Conservation (phyloP, 2,797 vertebrate genomes). For the Fratercula arctica region DNA sequence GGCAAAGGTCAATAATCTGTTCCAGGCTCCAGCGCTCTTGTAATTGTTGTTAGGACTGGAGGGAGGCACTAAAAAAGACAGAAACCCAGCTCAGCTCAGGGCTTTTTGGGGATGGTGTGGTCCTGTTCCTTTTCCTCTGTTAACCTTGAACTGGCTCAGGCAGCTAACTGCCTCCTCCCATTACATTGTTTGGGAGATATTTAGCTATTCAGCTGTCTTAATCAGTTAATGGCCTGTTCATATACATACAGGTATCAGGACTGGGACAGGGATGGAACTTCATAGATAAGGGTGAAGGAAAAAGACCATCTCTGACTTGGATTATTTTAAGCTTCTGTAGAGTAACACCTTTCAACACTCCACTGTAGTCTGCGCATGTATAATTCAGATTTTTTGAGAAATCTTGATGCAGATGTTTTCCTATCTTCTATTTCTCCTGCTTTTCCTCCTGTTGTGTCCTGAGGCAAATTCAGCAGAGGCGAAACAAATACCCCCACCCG, state of each 20-base stretch:
- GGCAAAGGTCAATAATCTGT: constrained; percentile 53
- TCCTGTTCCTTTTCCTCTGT: neutral
- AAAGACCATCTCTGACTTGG: neutral
- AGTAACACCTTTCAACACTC: neutral
- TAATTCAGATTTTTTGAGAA: neutral
- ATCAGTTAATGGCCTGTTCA: neutral
- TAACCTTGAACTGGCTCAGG: neutral
- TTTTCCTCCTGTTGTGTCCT: neutral
- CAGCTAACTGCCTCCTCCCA: neutral
- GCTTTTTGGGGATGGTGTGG: neutral
- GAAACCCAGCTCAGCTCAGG: neutral
- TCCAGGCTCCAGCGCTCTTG: constrained; percentile 4
- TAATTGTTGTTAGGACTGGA: neutral
- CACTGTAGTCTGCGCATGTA: too few relatives aligned
- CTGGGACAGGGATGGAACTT: neutral
- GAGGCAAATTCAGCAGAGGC: neutral
- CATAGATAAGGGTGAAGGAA: neutral
- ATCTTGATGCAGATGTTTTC: neutral
- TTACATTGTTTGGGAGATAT: neutral
- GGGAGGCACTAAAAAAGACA: neutral
- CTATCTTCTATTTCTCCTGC: rapidly evolving
- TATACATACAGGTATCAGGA: neutral
- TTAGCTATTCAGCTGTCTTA: neutral
- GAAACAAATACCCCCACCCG: neutral
- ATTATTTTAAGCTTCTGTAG: neutral